Conservation (phyloP, 2,888 invertebrate genomes). For the Agrilus cyanescens region DNA sequence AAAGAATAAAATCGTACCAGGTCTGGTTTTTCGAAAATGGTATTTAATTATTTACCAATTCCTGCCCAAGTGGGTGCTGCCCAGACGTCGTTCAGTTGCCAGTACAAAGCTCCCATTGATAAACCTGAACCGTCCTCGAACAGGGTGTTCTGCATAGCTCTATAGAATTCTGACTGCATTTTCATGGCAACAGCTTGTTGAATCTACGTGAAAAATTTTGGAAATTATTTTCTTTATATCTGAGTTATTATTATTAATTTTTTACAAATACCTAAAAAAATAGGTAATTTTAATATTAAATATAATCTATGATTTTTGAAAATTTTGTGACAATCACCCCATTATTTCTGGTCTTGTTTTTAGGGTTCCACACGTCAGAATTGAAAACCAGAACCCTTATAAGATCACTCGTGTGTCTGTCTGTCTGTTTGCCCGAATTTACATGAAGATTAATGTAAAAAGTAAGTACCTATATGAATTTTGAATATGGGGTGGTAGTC, state of each 20-base stretch:
- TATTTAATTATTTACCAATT: slow-evolving; percentile 45
- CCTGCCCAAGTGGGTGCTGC: slow-evolving; percentile 93
- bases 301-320: no score
- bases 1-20: not conserved
- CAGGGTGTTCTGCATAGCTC: slow-evolving; percentile 43
- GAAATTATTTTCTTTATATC: not conserved
- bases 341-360: no score
- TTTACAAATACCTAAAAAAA: not conserved
- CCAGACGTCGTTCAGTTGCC: slow-evolving; percentile 98
- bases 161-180: slow-evolving; percentile 72
- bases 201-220: slow-evolving; percentile 40
- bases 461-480: no score
- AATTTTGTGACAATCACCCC: no score
- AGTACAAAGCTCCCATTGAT: slow-evolving; percentile 96
- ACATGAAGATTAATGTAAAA: no score
- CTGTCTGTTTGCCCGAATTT: no score
- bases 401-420: no score
- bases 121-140: slow-evolving; percentile 44
- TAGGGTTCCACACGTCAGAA: no score
- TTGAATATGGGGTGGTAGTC: no score
- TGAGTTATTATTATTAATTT: not conserved
- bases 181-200: slow-evolving; percentile 82
- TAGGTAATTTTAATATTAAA: no score
- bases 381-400: no score
- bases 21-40: not conserved